Evolutionary conservation across 2,113 vertebrate genomes (phyloP).

Genomic region (Scolopax mira): DNA sequence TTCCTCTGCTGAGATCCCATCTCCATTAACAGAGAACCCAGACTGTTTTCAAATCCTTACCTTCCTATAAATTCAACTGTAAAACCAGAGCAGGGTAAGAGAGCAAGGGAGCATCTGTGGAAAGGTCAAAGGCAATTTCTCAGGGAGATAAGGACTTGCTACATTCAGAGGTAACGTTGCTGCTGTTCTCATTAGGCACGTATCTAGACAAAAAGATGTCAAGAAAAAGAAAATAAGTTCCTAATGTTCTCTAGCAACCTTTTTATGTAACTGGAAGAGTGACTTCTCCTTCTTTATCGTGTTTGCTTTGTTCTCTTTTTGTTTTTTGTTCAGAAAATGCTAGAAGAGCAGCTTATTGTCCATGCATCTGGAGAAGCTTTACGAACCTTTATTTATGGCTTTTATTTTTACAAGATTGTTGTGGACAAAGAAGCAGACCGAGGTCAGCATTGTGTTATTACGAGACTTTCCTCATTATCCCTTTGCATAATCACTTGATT

Average conservation of each 20-base stretch:
- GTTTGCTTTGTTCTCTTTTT: slow-evolving; percentile 13
- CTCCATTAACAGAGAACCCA: background rate
- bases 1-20: slow-evolving; percentile 14
- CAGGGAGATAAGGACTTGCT: background rate
- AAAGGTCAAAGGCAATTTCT: background rate
- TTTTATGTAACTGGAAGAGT: background rate
- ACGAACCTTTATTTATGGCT: slow-evolving; percentile 94
- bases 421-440: slow-evolving; percentile 87
- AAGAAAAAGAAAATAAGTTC: background rate
- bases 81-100: background rate
- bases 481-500: background rate
- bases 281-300: background rate
- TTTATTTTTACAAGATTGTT: slow-evolving; percentile 95
- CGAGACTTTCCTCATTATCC: background rate
- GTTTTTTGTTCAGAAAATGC: slow-evolving; percentile 86
- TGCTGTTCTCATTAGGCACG: background rate
- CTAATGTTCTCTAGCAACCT: background rate
- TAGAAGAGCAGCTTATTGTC: slow-evolving; percentile 91
- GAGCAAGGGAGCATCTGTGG: background rate
- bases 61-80: background rate
- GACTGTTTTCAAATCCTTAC: background rate
- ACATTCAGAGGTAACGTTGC: background rate
- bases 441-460: slow-evolving; percentile 67
- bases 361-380: slow-evolving; percentile 94
- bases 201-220: background rate